These are phyloP conservation scores for Andrena chrysosceles DNA, from an alignment of 2,888 invertebrate genomes.

Conservation along the genomic window DNA sequence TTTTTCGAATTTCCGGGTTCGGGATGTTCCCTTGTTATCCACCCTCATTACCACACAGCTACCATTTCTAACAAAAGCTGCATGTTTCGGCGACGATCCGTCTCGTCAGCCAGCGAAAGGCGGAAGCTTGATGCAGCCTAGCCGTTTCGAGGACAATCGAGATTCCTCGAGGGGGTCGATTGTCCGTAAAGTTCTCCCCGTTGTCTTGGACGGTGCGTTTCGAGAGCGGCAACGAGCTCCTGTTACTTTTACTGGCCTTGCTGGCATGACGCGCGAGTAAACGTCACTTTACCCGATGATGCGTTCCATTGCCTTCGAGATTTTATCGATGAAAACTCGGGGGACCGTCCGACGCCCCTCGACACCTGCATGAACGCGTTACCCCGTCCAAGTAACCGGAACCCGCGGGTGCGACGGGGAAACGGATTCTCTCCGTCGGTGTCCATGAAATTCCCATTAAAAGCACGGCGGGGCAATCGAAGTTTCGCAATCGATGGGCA, in stretches of 20 bases:
- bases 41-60: not conserved
- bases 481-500: slow-evolving; percentile 45
- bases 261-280: slow-evolving; percentile 50
- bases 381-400: not conserved
- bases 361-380: not conserved
- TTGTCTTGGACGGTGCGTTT: slow-evolving; percentile 51
- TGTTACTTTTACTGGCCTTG: slow-evolving; percentile 75
- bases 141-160: slow-evolving; percentile 58
- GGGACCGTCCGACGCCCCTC: too few species aligned
- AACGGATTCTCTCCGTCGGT: not conserved
- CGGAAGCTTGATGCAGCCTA: slow-evolving; percentile 51
- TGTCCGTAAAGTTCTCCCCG: slow-evolving; percentile 40
- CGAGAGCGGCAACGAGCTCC: slow-evolving; percentile 58
- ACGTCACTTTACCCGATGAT: slow-evolving; percentile 60
- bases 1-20: too few species aligned
- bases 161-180: slow-evolving; percentile 41
- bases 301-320: slow-evolving; percentile 55
- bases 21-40: too few species aligned
- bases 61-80: too few species aligned
- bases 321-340: not conserved
- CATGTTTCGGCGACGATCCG: not conserved
- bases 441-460: slow-evolving; percentile 36
- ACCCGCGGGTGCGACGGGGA: not conserved
- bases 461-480: slow-evolving; percentile 17
- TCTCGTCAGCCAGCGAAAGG: slow-evolving; percentile 50